Conservation (phyloP, 2,797 vertebrate genomes). For the Taeniopygia guttata region DNA sequence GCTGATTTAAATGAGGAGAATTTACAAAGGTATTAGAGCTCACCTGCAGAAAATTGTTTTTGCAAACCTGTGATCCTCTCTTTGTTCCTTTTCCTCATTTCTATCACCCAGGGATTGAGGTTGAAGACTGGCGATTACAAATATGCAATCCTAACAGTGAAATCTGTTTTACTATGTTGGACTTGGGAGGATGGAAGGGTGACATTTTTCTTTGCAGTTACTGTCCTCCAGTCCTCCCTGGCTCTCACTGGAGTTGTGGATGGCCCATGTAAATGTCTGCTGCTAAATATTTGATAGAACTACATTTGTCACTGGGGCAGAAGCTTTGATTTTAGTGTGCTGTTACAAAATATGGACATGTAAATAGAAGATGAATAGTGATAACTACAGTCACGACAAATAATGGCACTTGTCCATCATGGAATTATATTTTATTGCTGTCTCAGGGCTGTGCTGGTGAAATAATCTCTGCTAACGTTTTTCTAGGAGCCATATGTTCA, state of each 20-base stretch:
- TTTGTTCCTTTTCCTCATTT: neutral
- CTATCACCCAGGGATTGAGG: neutral
- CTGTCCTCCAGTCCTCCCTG: neutral
- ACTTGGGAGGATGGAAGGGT: neutral
- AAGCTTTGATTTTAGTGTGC: constrained; percentile 2
- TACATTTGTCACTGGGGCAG: neutral
- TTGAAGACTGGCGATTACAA: neutral
- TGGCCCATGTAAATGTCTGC: neutral
- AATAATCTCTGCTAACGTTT: constrained; percentile 1
- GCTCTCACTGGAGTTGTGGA: neutral
- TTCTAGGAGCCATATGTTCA: neutral
- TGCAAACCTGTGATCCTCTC: neutral
- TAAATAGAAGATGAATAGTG: constrained; percentile 20
- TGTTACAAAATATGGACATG: neutral
- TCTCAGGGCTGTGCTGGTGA: neutral
- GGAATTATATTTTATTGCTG: constrained; percentile 3
- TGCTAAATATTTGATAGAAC: neutral
- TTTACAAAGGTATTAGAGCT: neutral
- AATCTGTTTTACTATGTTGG: neutral
- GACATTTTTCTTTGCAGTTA: neutral
- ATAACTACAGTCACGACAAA: constrained; percentile 37
- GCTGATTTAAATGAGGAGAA: neutral
- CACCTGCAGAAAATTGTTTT: neutral
- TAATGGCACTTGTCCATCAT: constrained; percentile 15
- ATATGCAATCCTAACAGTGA: fast-evolving